These are phyloP conservation scores for Eupelmus urozonus DNA, from an alignment of 2,888 invertebrate genomes.

Conservation along the genomic window DNA sequence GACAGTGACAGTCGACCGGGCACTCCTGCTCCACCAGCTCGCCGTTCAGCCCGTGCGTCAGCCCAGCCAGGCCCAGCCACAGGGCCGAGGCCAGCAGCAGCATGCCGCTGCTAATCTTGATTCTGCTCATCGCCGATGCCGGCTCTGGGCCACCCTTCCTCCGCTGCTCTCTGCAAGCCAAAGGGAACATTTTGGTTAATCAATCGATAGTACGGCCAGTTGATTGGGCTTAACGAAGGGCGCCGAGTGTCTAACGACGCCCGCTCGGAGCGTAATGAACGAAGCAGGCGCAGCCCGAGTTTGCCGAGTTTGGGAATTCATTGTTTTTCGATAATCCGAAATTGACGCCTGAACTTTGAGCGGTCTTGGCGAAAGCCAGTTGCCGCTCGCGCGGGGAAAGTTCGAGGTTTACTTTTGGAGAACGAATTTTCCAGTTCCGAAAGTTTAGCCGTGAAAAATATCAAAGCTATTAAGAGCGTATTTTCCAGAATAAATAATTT, in stretches of 20 bases:
- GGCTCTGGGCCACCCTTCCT: neutral
- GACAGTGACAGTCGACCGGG: constrained; percentile 86
- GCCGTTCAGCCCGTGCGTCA: constrained; percentile 78
- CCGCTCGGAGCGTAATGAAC: too few species aligned
- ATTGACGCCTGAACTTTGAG: neutral
- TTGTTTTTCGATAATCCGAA: neutral
- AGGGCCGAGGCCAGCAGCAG: neutral
- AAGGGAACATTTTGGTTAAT: too few species aligned
- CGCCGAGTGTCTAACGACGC: too few species aligned
- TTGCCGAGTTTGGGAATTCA: neutral
- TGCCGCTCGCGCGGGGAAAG: too few species aligned
- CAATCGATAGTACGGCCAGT: too few species aligned
- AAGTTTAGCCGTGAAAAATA: too few species aligned
- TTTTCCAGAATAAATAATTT: neutral
- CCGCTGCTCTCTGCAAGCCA: constrained; percentile 28
- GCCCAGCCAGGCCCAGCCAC: constrained; percentile 57
- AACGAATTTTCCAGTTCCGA: too few species aligned
- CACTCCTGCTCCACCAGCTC: constrained; percentile 84
- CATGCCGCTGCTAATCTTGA: neutral
- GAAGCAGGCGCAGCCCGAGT: neutral
- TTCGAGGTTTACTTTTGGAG: too few species aligned
- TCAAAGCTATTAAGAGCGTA: too few species aligned
- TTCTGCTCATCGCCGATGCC: neutral
- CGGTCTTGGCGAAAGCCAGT: neutral
- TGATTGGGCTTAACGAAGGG: neutral